Conservation (phyloP, 2,113 vertebrate species). For the Dasyornis broadbenti region DNA sequence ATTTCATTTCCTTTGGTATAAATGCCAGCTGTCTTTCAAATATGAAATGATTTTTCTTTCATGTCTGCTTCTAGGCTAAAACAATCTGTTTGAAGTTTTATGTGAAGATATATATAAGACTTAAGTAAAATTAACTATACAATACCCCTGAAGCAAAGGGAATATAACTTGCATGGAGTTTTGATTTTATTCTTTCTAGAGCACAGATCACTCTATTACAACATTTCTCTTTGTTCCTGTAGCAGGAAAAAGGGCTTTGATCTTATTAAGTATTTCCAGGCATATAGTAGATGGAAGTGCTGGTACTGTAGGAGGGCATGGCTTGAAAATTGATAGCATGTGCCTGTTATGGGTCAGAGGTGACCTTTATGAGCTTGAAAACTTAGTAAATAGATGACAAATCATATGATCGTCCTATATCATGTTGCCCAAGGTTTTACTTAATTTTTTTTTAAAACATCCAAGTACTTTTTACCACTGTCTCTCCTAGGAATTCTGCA, state of each 20-base stretch:
- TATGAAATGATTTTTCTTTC: conserved; percentile 66
- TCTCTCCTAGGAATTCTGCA: not conserved
- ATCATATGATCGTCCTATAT: conserved; percentile 51
- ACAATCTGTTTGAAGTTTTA: conserved; percentile 56
- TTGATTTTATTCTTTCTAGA: conserved; percentile 75
- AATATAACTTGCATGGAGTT: conserved; percentile 69
- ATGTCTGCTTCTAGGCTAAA: conserved; percentile 52
- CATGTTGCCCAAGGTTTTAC: not conserved
- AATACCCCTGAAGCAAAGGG: conserved; percentile 39
- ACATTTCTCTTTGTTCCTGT: conserved; percentile 84
- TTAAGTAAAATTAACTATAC: conserved; percentile 64
- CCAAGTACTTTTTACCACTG: not conserved
- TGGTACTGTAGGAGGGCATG: conserved; percentile 70
- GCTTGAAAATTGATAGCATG: conserved; percentile 85
- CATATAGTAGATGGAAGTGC: conserved; percentile 70
- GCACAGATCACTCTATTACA: conserved; percentile 72
- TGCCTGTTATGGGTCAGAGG: conserved; percentile 79
- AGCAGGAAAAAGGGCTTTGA: conserved; percentile 83
- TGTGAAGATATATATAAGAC: conserved; percentile 41
- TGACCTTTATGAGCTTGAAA: conserved; percentile 83
- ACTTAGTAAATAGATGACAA: conserved; percentile 80
- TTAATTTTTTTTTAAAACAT: not conserved
- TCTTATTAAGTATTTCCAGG: conserved; percentile 94
- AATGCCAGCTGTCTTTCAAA: conserved; percentile 56
- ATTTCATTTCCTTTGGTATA: conserved; percentile 62